A percentile compares a stretch with the other conserved stretches of the same genome.
These are phyloP conservation scores for Coremacera marginata DNA, from an alignment of 2,888 invertebrate species.

Conservation along the genomic window DNA sequence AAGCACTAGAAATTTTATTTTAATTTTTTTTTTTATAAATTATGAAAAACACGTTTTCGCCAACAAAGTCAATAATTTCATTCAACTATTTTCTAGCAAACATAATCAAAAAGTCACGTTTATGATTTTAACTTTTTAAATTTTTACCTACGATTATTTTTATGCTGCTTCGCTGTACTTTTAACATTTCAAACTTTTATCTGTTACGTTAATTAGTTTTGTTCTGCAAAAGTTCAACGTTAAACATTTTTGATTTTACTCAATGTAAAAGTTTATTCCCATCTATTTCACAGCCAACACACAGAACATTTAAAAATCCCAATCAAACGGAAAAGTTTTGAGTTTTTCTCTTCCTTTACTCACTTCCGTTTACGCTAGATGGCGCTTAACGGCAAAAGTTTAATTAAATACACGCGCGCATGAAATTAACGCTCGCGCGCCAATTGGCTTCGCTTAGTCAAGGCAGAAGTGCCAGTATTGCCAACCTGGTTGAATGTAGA, in stretches of 20 bases:
- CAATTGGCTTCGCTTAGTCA: slow-evolving; percentile 29
- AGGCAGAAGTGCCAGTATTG: slow-evolving; percentile 19
- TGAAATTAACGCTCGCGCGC: slow-evolving; percentile 46
- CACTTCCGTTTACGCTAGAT: slow-evolving; percentile 32
- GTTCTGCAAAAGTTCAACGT: slow-evolving; percentile 44
- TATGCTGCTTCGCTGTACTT: not conserved
- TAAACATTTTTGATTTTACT: slow-evolving; percentile 62
- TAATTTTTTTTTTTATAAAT: not conserved
- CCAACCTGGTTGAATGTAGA: not conserved
- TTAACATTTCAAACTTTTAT: slow-evolving; percentile 55
- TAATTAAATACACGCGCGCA: slow-evolving; percentile 61
- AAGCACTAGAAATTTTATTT: too few species aligned
- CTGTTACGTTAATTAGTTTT: slow-evolving; percentile 67
- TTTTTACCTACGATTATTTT: slow-evolving; percentile 49
- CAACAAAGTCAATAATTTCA: slow-evolving; percentile 4
- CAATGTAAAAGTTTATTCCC: slow-evolving; percentile 33
- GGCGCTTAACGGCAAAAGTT: slow-evolving; percentile 64
- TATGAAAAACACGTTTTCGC: not conserved
- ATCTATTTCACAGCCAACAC: slow-evolving; percentile 7
- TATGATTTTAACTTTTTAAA: slow-evolving; percentile 48
- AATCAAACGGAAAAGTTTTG: slow-evolving; percentile 57
- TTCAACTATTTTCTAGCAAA: not conserved
- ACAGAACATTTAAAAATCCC: slow-evolving; percentile 53
- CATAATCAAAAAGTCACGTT: slow-evolving; percentile 48
- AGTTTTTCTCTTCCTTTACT: slow-evolving; percentile 28